A percentile compares a stretch with the other conserved stretches of the same genome.
Evolutionary conservation across 1,140 invertebrate genomes (phyloP).

Genomic region (Trypoxylus dichotomus): DNA sequence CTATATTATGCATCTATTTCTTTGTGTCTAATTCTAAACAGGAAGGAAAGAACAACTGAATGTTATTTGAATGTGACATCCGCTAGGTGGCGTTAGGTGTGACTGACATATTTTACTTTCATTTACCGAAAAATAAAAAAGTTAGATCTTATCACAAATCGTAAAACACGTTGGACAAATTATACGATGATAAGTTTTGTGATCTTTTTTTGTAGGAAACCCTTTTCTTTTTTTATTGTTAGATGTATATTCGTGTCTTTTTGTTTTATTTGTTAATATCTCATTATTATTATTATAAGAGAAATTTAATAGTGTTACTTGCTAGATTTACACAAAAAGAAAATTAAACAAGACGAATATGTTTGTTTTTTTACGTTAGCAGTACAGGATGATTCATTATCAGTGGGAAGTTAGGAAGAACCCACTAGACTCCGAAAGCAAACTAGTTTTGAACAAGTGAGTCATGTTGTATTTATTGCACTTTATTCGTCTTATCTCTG

Average conservation of each 20-base stretch:
- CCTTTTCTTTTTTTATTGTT: neutral
- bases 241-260: neutral
- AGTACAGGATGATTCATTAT: no score
- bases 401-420: no score
- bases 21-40: no score
- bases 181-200: neutral
- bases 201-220: neutral
- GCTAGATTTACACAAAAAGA: neutral
- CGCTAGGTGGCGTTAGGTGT: neutral
- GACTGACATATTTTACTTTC: neutral
- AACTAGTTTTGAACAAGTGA: no score
- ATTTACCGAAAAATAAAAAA: neutral
- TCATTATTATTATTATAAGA: slow-evolving; percentile 1
- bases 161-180: neutral
- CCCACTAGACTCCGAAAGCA: no score
- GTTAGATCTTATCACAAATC: no score
- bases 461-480: no score
- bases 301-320: neutral
- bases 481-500: no score
- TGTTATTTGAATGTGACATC: neutral
- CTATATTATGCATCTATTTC: no score
- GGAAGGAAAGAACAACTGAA: no score
- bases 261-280: neutral
- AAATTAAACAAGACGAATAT: neutral
- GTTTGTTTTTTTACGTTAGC: no score